Conservation (phyloP, 2,113 vertebrate genomes). For the Pipra filicauda region DNA sequence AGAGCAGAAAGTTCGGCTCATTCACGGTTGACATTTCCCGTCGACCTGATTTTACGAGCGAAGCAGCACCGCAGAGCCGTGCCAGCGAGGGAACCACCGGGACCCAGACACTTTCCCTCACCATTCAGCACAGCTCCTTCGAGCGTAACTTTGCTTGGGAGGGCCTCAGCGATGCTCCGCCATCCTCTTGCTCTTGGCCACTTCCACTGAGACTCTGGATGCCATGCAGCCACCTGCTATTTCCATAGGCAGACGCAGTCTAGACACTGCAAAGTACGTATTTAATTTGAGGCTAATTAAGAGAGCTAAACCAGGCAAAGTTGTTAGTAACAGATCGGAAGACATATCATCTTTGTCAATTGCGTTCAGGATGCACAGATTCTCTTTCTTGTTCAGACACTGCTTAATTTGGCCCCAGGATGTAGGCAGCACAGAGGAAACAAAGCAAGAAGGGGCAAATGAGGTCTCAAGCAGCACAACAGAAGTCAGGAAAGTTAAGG, state of each 20-base stretch:
- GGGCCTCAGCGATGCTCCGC: background rate
- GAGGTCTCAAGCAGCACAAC: background rate
- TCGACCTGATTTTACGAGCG: background rate
- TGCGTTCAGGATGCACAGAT: background rate
- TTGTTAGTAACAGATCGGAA: background rate
- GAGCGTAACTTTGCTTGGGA: rapidly evolving
- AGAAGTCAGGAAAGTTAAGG: background rate
- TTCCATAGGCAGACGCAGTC: background rate
- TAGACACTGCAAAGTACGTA: background rate
- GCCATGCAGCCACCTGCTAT: background rate
- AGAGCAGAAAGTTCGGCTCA: background rate
- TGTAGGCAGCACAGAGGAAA: background rate
- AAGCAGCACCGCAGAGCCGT: background rate
- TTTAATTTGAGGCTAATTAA: constrained; percentile 2
- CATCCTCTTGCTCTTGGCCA: background rate
- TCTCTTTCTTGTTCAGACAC: background rate
- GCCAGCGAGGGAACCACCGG: background rate
- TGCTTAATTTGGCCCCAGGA: background rate
- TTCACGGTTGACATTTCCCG: background rate
- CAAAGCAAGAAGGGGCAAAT: background rate
- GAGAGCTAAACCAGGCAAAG: background rate
- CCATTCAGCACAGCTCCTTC: background rate
- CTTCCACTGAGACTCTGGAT: background rate
- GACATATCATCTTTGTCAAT: background rate
- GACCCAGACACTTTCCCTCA: background rate